These are phyloP conservation scores for Eupeodes luniger DNA, from an alignment of 2,888 invertebrate genomes.

Conservation along the genomic window DNA sequence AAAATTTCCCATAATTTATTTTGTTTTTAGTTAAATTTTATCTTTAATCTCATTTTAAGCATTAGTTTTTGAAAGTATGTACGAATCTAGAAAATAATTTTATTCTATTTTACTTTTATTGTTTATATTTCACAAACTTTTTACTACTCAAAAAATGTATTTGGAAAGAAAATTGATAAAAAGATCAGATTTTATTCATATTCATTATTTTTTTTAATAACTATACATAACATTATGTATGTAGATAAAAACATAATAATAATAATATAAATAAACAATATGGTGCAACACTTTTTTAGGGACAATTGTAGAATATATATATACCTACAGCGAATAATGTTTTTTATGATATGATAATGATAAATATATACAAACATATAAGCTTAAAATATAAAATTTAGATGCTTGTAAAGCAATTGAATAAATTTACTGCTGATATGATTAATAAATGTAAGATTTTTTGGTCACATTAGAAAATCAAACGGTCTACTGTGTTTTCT, in stretches of 20 bases:
- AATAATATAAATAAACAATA: constrained; percentile 44
- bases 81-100: constrained; percentile 6
- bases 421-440: constrained; percentile 31
- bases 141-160: constrained; percentile 12
- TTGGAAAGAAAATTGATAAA: not conserved
- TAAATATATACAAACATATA: constrained; percentile 27
- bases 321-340: constrained; percentile 40
- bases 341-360: not conserved
- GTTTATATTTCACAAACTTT: constrained; percentile 26
- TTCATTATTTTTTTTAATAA: constrained; percentile 27
- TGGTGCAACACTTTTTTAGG: constrained; percentile 63
- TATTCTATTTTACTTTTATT: constrained; percentile 13
- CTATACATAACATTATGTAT: not conserved
- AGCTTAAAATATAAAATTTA: not conserved
- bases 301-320: constrained; percentile 43
- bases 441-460: constrained; percentile 50
- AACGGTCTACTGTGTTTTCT: not conserved
- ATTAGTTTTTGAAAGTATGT: constrained; percentile 36
- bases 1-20: constrained; percentile 23
- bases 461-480: constrained; percentile 54
- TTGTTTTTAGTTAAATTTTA: constrained; percentile 22
- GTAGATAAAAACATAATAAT: constrained; percentile 4
- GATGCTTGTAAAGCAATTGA: constrained; percentile 35
- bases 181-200: not conserved
- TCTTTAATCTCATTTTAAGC: not conserved